Percentiles rank a stretch among this genome's conserved stretches.
Evolutionary conservation across 2,797 vertebrate species (phyloP).

Genomic region (Oophaga sylvatica): DNA sequence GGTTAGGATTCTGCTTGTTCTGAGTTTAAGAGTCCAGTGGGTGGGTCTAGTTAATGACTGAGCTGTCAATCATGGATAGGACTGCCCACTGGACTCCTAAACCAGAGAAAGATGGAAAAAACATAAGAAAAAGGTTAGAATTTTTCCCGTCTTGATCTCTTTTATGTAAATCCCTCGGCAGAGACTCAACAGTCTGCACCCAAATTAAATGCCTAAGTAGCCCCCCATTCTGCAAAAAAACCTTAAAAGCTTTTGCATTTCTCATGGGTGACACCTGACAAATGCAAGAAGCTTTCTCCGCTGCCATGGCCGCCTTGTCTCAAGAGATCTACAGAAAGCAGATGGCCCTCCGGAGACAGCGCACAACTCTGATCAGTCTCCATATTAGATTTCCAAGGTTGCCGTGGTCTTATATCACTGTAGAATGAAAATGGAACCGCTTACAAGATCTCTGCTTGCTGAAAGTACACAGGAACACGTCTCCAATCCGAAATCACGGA

Average conservation of each 20-base stretch:
- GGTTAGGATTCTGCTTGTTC: no score
- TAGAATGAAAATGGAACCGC: no score
- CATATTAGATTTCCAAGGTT: not conserved
- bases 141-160: no score
- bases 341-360: not conserved
- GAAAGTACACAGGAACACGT: no score
- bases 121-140: no score
- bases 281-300: not conserved
- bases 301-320: slow-evolving; percentile 3
- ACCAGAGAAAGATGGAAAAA: no score
- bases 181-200: not conserved
- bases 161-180: not conserved
- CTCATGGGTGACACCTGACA: not conserved
- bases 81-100: no score
- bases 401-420: not conserved
- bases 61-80: no score
- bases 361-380: not conserved
- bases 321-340: not conserved
- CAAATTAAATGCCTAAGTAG: not conserved
- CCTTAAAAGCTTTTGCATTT: not conserved
- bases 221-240: not conserved
- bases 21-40: no score
- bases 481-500: no score
- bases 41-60: no score
- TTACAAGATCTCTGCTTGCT: no score